A percentile compares a stretch with the other conserved stretches of the same genome.
Evolutionary conservation across 2,113 vertebrate genomes (phyloP).

Genomic region (Chaetura pelagica): DNA sequence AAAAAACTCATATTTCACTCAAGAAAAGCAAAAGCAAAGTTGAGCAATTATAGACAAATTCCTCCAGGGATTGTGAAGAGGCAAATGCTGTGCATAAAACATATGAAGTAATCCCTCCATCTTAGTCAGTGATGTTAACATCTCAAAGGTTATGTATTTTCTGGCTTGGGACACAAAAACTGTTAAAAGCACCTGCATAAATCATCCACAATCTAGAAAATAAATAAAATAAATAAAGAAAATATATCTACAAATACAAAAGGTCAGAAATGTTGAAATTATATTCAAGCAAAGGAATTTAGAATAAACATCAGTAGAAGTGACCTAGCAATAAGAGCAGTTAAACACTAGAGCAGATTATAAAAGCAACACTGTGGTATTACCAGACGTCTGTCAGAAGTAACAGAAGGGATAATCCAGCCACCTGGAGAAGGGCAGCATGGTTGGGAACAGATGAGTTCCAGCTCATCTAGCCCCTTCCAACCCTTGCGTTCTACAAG

Average conservation of each 20-base stretch:
- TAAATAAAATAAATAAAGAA: neutral
- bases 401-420: neutral
- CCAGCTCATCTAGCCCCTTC: neutral
- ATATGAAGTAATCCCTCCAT: neutral
- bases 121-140: neutral
- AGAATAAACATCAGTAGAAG: neutral
- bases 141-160: neutral
- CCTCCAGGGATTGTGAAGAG: neutral
- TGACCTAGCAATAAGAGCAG: neutral
- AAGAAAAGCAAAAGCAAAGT: neutral
- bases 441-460: neutral
- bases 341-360: neutral
- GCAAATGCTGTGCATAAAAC: neutral
- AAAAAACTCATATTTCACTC: neutral
- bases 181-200: neutral
- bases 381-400: neutral
- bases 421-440: accelerated
- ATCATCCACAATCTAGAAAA: neutral
- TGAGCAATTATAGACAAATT: neutral
- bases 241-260: neutral
- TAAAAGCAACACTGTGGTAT: neutral
- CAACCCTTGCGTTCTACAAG: neutral
- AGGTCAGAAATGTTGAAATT: neutral
- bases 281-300: neutral
- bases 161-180: neutral